A percentile compares a stretch with the other conserved stretches of the same genome.
Conservation (phyloP, 2,113 vertebrate genomes). For the Sitta europaea region DNA sequence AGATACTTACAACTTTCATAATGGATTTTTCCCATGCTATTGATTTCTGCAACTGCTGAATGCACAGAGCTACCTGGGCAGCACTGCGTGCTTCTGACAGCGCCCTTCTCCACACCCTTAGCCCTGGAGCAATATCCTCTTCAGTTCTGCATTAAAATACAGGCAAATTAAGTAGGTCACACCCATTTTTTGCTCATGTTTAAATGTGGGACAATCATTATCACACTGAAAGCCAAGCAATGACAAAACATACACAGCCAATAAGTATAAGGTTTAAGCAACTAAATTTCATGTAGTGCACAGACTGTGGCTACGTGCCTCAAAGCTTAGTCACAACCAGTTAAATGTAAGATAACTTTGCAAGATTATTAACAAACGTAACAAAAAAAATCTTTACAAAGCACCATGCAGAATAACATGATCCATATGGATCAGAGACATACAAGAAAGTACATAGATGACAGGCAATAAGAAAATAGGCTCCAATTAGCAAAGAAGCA, state of each 20-base stretch:
- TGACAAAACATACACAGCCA: conserved; percentile 84
- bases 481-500: conserved; percentile 91
- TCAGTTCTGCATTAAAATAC: conserved; percentile 82
- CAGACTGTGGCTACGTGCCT: conserved; percentile 83
- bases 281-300: conserved; percentile 84
- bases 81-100: conserved; percentile 90
- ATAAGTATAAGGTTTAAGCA: conserved; percentile 82
- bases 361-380: conserved; percentile 78
- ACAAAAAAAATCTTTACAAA: conserved; percentile 79
- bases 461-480: conserved; percentile 87
- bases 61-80: conserved; percentile 95
- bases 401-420: conserved; percentile 84
- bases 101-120: conserved; percentile 96
- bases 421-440: conserved; percentile 79
- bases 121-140: conserved; percentile 96
- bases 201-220: conserved; percentile 74
- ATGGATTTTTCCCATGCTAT: conserved; percentile 99
- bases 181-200: conserved; percentile 38
- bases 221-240: conserved; percentile 85
- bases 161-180: conserved; percentile 70
- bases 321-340: conserved; percentile 81
- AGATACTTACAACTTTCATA: conserved; percentile 98
- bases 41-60: conserved; percentile 98
- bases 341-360: conserved; percentile 78
- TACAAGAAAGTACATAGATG: conserved; percentile 83